A percentile compares a stretch with the other conserved stretches of the same genome.
Evolutionary conservation across 1,140 invertebrate genomes (phyloP).

Genomic region (Drosophila busckii): DNA sequence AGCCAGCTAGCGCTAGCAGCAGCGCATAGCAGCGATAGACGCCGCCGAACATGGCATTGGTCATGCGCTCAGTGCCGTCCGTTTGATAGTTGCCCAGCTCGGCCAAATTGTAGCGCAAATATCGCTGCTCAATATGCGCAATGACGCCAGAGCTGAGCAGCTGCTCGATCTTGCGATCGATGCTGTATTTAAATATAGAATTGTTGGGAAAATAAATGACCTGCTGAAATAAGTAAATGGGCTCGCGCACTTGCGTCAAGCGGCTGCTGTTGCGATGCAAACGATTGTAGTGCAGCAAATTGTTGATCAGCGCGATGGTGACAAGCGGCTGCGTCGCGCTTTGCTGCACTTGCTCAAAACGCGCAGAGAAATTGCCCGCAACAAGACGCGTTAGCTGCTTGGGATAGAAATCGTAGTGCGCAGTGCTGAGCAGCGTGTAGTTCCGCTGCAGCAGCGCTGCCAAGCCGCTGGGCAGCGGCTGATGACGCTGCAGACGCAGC

Average conservation of each 20-base stretch:
- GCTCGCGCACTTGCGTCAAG: conserved; percentile 32
- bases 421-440: conserved; percentile 45
- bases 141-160: conserved; percentile 43
- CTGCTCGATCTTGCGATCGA: conserved; percentile 55
- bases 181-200: conserved; percentile 34
- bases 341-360: conserved; percentile 21
- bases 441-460: conserved; percentile 25
- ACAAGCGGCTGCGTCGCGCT: conserved; percentile 9
- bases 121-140: conserved; percentile 32
- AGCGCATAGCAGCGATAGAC: conserved; percentile 11
- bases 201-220: conserved; percentile 44
- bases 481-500: conserved; percentile 18
- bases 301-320: conserved; percentile 51
- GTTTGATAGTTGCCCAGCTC: not conserved
- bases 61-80: conserved; percentile 16
- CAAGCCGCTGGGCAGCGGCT: conserved; percentile 30
- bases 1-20: not conserved
- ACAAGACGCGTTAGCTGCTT: conserved; percentile 4
- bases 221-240: conserved; percentile 55
- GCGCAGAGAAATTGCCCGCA: conserved; percentile 12
- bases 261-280: conserved; percentile 10
- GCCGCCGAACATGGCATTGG: conserved; percentile 23
- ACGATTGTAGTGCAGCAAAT: conserved; percentile 43
- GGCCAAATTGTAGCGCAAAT: conserved; percentile 5
- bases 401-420: conserved; percentile 54